Base-by-base conservation (phyloP, 1,140 invertebrate species). In the Drosophila ercepeae region DNA sequence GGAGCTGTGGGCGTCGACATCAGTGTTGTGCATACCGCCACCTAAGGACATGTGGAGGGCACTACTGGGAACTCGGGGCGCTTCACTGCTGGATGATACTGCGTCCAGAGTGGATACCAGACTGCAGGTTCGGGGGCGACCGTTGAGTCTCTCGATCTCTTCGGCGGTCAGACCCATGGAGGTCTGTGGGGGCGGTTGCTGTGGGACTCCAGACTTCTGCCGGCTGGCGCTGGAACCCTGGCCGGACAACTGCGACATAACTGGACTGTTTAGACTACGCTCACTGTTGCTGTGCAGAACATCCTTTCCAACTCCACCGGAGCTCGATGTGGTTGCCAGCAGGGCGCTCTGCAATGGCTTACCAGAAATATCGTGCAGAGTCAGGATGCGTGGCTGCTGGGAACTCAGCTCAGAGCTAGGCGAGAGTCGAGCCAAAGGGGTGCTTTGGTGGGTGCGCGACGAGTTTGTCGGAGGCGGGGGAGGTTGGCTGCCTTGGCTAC, bases 81-180 rank as follows among this genome's bases (percentile, higher is more conserved):
- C 96, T 89, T 97, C 97, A 90, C 96, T 97, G n/a, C 96, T 96
- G 50, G 96, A 97, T 6, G 97, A 98, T 19, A 98, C 97, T 16
- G 96, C 97, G 90, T 99, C 98, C 67, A 98, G 92, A 4, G 98
- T 97, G 14, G 97, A 98, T 0, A 98, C 97, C 54, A 98, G 92
- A 91, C 97, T 98, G 13, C 96, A 97, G 1, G 96, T 96, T 59
- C 96, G 92, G 1, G 96, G 96, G 32, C 97, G 92, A 0, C 95
- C 95, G 91, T 98, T 98, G 44, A 99, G 93, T 89, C 97, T 93
- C 90, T 98, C 96, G 55, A 98, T 97, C 91, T 98, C 97, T 91
- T 98, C 97, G 7, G 97, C 95, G 0, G 97, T 98, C 4, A 98
- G 92, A 0, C 97, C 97, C 83, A 97, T 95, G 1, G 95, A 93